Percentiles rank a stretch among this genome's conserved stretches.
Evolutionary conservation across 1,140 invertebrate genomes (phyloP).

Genomic region (Lordiphosa mommai): DNA sequence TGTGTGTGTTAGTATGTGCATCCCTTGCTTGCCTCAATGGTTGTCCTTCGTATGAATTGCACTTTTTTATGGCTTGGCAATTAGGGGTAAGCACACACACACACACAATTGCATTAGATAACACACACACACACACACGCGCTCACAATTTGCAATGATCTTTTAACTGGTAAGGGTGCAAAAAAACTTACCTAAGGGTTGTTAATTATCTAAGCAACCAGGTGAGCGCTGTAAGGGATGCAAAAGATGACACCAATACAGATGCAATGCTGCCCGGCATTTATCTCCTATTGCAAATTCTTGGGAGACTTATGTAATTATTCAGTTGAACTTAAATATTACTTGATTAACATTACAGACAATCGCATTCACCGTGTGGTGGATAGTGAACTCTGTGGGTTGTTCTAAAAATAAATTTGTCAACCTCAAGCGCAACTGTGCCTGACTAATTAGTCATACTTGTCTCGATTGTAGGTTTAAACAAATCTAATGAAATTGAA

Average conservation of each 20-base stretch:
- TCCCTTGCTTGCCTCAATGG: constrained; percentile 30
- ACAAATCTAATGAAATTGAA: background rate
- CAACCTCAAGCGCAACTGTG: too few relatives aligned
- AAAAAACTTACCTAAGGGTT: constrained; percentile 38
- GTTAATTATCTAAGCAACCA: constrained; percentile 52
- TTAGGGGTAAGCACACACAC: constrained; percentile 68
- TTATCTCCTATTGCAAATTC: background rate
- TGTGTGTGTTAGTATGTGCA: constrained; percentile 4
- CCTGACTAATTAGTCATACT: background rate
- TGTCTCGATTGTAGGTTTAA: background rate
- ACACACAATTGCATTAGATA: constrained; percentile 8
- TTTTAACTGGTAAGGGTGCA: constrained; percentile 31
- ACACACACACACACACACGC: constrained; percentile 6
- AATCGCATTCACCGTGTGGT: background rate
- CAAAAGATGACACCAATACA: constrained; percentile 10
- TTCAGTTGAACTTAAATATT: background rate
- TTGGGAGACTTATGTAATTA: background rate
- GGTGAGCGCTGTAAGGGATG: constrained; percentile 32
- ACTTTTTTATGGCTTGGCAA: constrained; percentile 77
- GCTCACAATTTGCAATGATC: constrained; percentile 11
- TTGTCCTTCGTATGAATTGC: constrained; percentile 77
- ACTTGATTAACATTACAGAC: background rate
- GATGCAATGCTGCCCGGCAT: background rate
- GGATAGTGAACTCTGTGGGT: background rate
- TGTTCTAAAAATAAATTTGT: constrained; percentile 3